These are phyloP conservation scores for Zeugodacus cucurbitae DNA, from an alignment of 1,140 invertebrate species.

Conservation along the genomic window DNA sequence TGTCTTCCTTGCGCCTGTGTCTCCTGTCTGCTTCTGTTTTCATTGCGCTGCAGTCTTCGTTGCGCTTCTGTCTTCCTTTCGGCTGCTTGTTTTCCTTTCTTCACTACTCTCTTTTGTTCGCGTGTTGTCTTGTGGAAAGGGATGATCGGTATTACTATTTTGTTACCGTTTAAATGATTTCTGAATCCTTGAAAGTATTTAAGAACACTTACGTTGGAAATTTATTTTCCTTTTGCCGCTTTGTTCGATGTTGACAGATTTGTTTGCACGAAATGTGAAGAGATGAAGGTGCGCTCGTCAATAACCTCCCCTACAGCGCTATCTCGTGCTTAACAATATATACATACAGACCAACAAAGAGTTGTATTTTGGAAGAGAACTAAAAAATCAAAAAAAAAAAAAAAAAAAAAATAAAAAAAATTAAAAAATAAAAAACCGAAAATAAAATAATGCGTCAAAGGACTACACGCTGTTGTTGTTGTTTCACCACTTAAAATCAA, in stretches of 20 bases:
- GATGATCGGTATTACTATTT: not conserved
- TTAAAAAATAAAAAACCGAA: no score
- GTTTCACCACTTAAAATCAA: not conserved
- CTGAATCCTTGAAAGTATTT: not conserved
- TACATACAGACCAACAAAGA: not conserved
- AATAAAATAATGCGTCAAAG: not conserved
- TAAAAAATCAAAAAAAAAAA: no score
- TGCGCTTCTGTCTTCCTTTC: no score
- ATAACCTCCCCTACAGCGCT: not conserved
- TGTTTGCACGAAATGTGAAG: not conserved
- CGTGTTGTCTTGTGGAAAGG: not conserved
- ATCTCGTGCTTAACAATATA: not conserved
- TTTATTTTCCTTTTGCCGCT: not conserved
- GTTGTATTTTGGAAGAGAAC: no score
- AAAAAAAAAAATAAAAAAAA: not conserved
- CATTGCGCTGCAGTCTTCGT: no score
- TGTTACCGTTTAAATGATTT: slow-evolving; percentile 32
- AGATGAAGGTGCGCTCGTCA: not conserved
- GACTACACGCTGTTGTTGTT: slow-evolving; percentile 3
- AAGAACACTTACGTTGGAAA: not conserved
- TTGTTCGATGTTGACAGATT: slow-evolving; percentile 21
- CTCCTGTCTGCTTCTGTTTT: not conserved
- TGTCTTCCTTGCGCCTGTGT: not conserved
- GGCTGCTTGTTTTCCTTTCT: not conserved
- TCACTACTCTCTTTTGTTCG: not conserved